Percentiles rank a stretch among this genome's conserved stretches.
Evolutionary conservation across 2,888 invertebrate genomes (phyloP).

Genomic region (Corbicula japonica): DNA sequence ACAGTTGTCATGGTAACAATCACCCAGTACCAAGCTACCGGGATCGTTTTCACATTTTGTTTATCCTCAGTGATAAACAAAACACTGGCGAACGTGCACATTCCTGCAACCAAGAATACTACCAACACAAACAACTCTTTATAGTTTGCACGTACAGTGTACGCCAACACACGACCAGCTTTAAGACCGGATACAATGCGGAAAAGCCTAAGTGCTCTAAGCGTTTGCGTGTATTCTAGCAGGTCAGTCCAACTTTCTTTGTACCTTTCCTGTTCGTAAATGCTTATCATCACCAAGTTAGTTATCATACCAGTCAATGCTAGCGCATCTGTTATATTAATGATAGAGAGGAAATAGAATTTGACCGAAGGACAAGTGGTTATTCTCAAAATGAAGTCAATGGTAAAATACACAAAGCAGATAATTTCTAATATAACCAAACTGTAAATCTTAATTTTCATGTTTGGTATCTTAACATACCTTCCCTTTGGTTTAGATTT

Average conservation of each 20-base stretch:
- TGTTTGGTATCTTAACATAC: constrained; percentile 38
- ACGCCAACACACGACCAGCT: constrained; percentile 48
- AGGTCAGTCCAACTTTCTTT: constrained; percentile 35
- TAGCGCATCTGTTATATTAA: constrained; percentile 47
- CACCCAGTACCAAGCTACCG: constrained; percentile 59
- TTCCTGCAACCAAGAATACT: constrained; percentile 52
- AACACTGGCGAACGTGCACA: constrained; percentile 56
- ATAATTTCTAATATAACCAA: constrained; percentile 35
- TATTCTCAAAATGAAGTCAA: constrained; percentile 49
- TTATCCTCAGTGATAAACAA: constrained; percentile 51
- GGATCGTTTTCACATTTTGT: constrained; percentile 35
- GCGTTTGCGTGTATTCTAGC: constrained; percentile 52
- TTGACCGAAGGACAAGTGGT: constrained; percentile 41
- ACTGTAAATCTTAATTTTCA: constrained; percentile 33
- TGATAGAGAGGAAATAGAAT: constrained; percentile 49
- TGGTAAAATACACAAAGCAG: constrained; percentile 42
- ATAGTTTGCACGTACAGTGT: constrained; percentile 35
- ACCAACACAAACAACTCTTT: constrained; percentile 45
- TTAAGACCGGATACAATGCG: constrained; percentile 49
- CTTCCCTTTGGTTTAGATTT: not conserved
- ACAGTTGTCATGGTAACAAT: constrained; percentile 62
- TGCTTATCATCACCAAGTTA: constrained; percentile 38
- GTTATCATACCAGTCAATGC: constrained; percentile 44
- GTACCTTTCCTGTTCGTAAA: constrained; percentile 37
- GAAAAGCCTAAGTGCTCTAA: constrained; percentile 49